Conservation (phyloP, 2,888 invertebrate species). For the Erebia ligea region DNA sequence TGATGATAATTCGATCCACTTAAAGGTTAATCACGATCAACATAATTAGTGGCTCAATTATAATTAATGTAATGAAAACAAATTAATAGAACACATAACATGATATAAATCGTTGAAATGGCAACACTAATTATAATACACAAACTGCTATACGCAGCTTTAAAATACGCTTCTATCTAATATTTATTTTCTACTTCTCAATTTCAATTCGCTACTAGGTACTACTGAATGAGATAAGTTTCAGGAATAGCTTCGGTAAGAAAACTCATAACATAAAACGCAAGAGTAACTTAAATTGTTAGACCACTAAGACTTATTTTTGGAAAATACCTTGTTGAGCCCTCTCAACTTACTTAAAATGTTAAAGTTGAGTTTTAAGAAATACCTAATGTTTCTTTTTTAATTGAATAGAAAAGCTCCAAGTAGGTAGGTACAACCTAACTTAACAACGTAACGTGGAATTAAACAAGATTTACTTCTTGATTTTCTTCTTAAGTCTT, state of each 20-base stretch:
- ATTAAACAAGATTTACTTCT: no score
- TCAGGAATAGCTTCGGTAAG: background rate
- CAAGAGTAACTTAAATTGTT: background rate
- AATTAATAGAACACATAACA: no score
- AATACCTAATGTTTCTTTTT: no score
- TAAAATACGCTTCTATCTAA: no score
- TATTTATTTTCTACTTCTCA: background rate
- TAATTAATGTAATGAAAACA: background rate
- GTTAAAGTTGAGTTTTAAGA: background rate
- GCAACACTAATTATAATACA: no score
- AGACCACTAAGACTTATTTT: background rate
- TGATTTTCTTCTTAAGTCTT: no score
- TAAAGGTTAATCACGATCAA: slow-evolving; percentile 6
- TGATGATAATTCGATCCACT: background rate
- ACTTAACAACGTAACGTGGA: no score
- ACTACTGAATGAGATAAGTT: slow-evolving; percentile 4
- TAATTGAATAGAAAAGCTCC: no score
- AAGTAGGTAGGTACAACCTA: no score
- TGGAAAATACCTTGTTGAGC: background rate
- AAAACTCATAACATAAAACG: background rate
- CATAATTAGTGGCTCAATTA: slow-evolving; percentile 2
- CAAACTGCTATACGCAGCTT: no score
- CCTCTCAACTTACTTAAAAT: background rate
- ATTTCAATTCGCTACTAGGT: background rate
- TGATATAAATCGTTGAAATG: no score